Evolutionary conservation across 1,140 invertebrate species (phyloP).

Genomic region (Harlomillsia oculata): DNA sequence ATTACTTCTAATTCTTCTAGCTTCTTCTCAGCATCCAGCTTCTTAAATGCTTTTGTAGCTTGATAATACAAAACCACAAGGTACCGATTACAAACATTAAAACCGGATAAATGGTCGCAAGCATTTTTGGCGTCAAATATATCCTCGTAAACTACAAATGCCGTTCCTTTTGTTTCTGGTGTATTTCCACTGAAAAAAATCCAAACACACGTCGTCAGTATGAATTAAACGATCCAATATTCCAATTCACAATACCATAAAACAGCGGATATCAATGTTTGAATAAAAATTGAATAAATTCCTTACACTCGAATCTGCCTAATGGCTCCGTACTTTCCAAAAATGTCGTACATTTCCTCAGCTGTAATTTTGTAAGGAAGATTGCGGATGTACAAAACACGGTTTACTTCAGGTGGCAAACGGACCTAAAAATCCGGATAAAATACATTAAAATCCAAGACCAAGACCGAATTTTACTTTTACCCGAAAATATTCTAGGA

Average conservation of each 20-base stretch:
- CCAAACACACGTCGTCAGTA: slow-evolving; percentile 14
- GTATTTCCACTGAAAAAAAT: slow-evolving; percentile 77
- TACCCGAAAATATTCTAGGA: too few relatives aligned
- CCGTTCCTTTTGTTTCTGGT: slow-evolving; percentile 92
- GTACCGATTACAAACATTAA: slow-evolving; percentile 98
- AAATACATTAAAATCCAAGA: too few relatives aligned
- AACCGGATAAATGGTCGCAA: slow-evolving; percentile 96
- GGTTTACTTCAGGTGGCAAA: slow-evolving; percentile 95
- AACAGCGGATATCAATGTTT: neutral
- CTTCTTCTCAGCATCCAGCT: slow-evolving; percentile 93
- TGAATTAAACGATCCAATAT: neutral
- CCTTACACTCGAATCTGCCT: slow-evolving; percentile 95
- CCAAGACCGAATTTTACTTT: too few relatives aligned
- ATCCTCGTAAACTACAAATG: slow-evolving; percentile 99
- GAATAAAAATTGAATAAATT: slow-evolving; percentile 21
- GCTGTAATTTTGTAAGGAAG: slow-evolving; percentile 98
- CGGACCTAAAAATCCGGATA: slow-evolving; percentile 60
- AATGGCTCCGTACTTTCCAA: slow-evolving; percentile 99
- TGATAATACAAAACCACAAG: slow-evolving; percentile 95
- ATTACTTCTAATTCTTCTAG: slow-evolving; percentile 93
- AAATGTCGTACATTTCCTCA: slow-evolving; percentile 99
- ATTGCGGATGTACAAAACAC: slow-evolving; percentile 94
- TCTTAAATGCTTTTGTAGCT: slow-evolving; percentile 89
- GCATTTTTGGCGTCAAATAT: slow-evolving; percentile 99
- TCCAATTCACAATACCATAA: neutral